Percentiles rank a stretch among this genome's conserved stretches.
Evolutionary conservation across 1,140 invertebrate genomes (phyloP).

Genomic region (Amphibalanus amphitrite): DNA sequence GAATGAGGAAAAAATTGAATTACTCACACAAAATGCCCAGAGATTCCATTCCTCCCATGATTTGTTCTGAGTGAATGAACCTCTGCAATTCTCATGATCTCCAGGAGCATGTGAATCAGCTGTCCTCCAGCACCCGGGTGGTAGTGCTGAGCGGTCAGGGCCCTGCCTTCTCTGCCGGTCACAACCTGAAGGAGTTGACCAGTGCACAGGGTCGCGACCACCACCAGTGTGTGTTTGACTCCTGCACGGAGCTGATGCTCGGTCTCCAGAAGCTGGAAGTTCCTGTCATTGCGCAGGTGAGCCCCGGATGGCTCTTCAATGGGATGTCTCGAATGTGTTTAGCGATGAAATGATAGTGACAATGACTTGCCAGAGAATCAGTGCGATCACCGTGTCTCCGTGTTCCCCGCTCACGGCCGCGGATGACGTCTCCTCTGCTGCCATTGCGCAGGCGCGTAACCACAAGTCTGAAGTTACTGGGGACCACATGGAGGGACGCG

Average conservation of each 20-base stretch:
- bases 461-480: too few species aligned
- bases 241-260: constrained; percentile 52
- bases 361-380: not conserved
- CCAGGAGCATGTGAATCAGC: constrained; percentile 12
- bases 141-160: constrained; percentile 56
- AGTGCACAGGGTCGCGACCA: constrained; percentile 22
- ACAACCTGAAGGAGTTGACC: constrained; percentile 77
- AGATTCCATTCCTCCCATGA: too few species aligned
- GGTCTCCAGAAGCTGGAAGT: constrained; percentile 34
- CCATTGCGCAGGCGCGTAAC: too few species aligned
- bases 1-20: too few species aligned
- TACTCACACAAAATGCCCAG: too few species aligned
- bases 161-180: constrained; percentile 74
- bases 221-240: constrained; percentile 49
- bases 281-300: constrained; percentile 29
- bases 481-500: too few species aligned
- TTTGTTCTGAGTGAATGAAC: too few species aligned
- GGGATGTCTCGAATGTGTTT: too few species aligned
- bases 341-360: not conserved
- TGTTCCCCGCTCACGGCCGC: not conserved
- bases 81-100: too few species aligned
- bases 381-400: too few species aligned
- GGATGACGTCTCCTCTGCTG: not conserved
- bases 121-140: constrained; percentile 36
- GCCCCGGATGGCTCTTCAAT: too few species aligned